A percentile compares a stretch with the other conserved stretches of the same genome.
Evolutionary conservation across 2,113 vertebrate species (phyloP).

Genomic region (Loxodonta africana): DNA sequence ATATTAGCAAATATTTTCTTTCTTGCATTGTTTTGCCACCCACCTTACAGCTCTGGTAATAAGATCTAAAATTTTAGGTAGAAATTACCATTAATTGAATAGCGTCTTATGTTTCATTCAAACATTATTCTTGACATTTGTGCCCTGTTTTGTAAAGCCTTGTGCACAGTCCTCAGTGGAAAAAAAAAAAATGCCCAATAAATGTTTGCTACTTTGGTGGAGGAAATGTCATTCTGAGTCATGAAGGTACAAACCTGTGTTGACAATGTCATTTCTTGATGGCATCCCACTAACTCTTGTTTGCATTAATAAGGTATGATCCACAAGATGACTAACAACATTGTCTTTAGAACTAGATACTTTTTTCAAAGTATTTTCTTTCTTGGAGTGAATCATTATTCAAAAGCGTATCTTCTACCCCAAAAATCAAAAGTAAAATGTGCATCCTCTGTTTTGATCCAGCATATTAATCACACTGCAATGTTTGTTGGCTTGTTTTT

Average conservation of each 20-base stretch:
- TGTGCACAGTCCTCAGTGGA: background rate
- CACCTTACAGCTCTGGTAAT: background rate
- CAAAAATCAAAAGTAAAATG: background rate
- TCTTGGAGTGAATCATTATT: background rate
- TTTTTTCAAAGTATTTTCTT: background rate
- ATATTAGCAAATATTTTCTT: background rate
- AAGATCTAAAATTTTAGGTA: conserved; percentile 19
- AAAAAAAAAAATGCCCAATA: background rate
- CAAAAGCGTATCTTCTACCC: background rate
- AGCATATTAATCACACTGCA: background rate
- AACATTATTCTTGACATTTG: background rate
- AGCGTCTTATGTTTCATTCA: background rate
- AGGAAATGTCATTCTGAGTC: background rate
- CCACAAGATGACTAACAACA: background rate
- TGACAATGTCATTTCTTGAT: background rate
- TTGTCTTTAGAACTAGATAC: background rate
- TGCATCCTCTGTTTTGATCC: background rate
- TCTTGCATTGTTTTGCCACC: background rate
- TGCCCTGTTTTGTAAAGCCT: background rate
- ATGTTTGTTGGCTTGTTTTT: background rate
- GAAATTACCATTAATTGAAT: background rate
- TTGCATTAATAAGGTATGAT: background rate
- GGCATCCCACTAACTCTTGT: background rate
- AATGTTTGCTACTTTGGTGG: background rate
- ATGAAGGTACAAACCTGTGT: background rate